Evolutionary conservation across 2,797 vertebrate genomes (phyloP), one percentile per base, ranked within the genome.

Genomic region (Chaenodraco wilsoni): DNA sequence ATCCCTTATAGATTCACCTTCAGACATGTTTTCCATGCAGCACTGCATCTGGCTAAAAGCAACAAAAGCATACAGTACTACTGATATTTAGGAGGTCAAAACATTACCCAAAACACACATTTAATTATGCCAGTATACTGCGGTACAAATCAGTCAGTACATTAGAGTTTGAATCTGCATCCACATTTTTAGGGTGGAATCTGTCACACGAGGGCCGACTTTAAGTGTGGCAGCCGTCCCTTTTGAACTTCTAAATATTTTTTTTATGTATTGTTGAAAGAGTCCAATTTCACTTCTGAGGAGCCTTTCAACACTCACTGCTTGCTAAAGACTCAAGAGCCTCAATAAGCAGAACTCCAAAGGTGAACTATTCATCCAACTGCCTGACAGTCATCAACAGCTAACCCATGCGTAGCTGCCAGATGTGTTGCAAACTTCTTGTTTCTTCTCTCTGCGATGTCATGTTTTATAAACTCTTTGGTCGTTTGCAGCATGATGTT

Each of bases 351-450:
- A 51, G 60, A 64, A 76, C 72, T 82, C 59, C 48, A 58, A 76
- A 90, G 85, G 79, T 88, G 86, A 91, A 86, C 71, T 48, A 57
- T 87, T 89, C 84, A 82, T 87, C 84, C 83, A 87, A 90, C 87
- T 84, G 79, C 74, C 71, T 85, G 85, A 88, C 87, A 86, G 84
- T 82, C 84, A 61, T 86, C 83, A 74, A 62, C 79, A 82, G 83
- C 76, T 79, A 73, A 88, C 72, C 85, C 85, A 74, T 68, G 74
- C 79, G 17, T 72, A 73, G 81, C 83, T 84, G 88, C 89, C 90
- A 90, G 88, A 90, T 89, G 87, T 91, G 82, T 87, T 87, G 87
- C 86, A 88, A 89, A 83, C 79, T 72, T 54, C 82, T 84, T 48
- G 1, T 4, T 85, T 69, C 72, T 78, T 67, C 63, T 80, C 59